Base-by-base conservation (phyloP, 2,888 invertebrate genomes). In the Smittia aterrima region DNA sequence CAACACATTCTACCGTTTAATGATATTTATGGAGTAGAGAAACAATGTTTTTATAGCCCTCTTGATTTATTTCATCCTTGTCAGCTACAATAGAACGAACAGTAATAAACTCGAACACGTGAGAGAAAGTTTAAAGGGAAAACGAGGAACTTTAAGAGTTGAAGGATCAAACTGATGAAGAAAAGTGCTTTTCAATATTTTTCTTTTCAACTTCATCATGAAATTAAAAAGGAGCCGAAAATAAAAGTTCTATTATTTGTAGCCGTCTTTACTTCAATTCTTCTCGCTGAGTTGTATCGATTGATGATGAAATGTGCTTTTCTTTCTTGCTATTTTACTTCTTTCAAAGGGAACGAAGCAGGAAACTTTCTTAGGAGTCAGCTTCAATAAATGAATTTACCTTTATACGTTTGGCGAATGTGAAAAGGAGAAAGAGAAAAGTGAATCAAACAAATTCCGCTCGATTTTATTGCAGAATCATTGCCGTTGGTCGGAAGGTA, bases 401-500 rank as follows among this genome's bases (percentile, higher is more conserved):
- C 53, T 70, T 54, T 53, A 64, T 54, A 70, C 47, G 41, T 13
- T n/a, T 70, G 27, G 70, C 54, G 41, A 22, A 25, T n/a, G 47
- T 25, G 20, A 53, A 54, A 41, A 54, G 25, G 27, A n/a, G n/a
- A 13, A n/a, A 70, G n/a, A 70, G 54, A 41, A 41, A 64, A 41
- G 6, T 67, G 67, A 67, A 67, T 67, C 67, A 67, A n/a, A 70
- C 53, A 32, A 53, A 70, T 38, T 53, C 32, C 20, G 16, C 24
- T 27, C 20, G 18, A 20, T 70, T 70, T 70, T 70, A 70, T 70
- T 70, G 70, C 70, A 70, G n/a, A 70, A 47, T 70, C 70, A 70
- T 70, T 70, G 70, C 70, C 53, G 27, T 20, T 41, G 41, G 41
- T 70, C 40, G 25, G 27, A 64, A 20, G 24, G 24, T 20, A 7